These are phyloP conservation scores for Diloba caeruleocephala DNA, from an alignment of 2,888 invertebrate genomes.

Conservation along the genomic window DNA sequence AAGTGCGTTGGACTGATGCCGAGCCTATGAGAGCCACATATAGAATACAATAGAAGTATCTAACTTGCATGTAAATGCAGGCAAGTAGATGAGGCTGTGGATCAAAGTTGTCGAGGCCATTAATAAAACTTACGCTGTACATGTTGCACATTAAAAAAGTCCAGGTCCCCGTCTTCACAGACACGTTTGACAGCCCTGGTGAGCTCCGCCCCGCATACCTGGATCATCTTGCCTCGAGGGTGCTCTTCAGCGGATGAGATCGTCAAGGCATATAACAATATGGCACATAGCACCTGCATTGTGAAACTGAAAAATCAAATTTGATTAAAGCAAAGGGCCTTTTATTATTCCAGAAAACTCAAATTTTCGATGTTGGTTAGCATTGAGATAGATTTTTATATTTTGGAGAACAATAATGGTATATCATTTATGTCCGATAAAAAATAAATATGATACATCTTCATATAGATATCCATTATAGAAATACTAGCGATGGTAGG, in stretches of 20 bases:
- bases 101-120: too few relatives aligned
- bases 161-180: constrained; percentile 27
- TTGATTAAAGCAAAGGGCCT: not conserved
- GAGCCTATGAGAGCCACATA: too few relatives aligned
- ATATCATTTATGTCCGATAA: too few relatives aligned
- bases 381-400: not conserved
- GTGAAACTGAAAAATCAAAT: constrained; percentile 3
- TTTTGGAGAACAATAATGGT: too few relatives aligned
- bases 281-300: constrained; percentile 32
- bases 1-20: too few relatives aligned
- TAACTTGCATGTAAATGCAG: too few relatives aligned
- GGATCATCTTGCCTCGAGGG: constrained; percentile 12
- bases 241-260: constrained; percentile 30
- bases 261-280: constrained; percentile 16
- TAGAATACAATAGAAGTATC: too few relatives aligned
- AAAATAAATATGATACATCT: too few relatives aligned
- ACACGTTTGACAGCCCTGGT: constrained; percentile 25
- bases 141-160: constrained; percentile 27
- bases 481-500: too few relatives aligned
- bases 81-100: too few relatives aligned
- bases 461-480: too few relatives aligned
- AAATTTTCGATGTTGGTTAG: not conserved
- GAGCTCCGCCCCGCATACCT: constrained; percentile 33
- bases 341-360: too few relatives aligned
- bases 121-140: constrained; percentile 18